phyloP scores from a whole-genome alignment of 2,113 vertebrate genomes.

The Atherinomorus stipes region DNA sequence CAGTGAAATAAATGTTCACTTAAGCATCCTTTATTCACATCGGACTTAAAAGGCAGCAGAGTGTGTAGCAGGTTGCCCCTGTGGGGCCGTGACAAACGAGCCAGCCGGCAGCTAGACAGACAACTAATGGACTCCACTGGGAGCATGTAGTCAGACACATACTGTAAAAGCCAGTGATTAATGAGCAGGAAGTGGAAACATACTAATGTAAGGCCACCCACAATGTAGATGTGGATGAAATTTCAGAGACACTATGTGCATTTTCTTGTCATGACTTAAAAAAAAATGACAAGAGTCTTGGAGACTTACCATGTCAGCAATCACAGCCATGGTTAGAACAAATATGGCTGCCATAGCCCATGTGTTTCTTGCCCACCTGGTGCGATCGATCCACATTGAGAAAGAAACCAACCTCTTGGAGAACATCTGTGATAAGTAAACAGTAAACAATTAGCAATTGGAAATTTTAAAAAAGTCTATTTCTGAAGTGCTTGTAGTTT shows the following conservation, averaged over 20 bases:
- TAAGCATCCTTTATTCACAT: conserved; percentile 26
- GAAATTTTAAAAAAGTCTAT: neutral
- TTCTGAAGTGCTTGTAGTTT: neutral
- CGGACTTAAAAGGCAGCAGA: conserved; percentile 52
- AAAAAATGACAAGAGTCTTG: neutral
- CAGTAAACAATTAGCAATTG: neutral
- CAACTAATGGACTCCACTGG: conserved; percentile 76
- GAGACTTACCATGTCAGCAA: conserved; percentile 92
- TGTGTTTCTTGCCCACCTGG: conserved; percentile 94
- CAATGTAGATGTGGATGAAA: conserved; percentile 4
- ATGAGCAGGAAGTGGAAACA: conserved; percentile 58
- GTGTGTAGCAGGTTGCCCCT: conserved; percentile 64
- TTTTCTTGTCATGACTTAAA: neutral
- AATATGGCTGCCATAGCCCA: conserved; percentile 96
- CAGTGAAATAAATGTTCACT: conserved; percentile 31
- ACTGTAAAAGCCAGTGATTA: conserved; percentile 51
- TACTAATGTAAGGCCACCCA: conserved; percentile 9
- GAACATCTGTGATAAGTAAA: conserved; percentile 82
- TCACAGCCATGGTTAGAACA: conserved; percentile 91
- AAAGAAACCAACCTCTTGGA: conserved; percentile 92
- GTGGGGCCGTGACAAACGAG: conserved; percentile 70
- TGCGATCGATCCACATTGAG: conserved; percentile 94
- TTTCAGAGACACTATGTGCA: neutral
- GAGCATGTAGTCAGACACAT: conserved; percentile 63
- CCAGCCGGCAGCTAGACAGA: conserved; percentile 67